Base-by-base conservation (phyloP, 2,113 vertebrate genomes). In the Heterotilapia buettikoferi region DNA sequence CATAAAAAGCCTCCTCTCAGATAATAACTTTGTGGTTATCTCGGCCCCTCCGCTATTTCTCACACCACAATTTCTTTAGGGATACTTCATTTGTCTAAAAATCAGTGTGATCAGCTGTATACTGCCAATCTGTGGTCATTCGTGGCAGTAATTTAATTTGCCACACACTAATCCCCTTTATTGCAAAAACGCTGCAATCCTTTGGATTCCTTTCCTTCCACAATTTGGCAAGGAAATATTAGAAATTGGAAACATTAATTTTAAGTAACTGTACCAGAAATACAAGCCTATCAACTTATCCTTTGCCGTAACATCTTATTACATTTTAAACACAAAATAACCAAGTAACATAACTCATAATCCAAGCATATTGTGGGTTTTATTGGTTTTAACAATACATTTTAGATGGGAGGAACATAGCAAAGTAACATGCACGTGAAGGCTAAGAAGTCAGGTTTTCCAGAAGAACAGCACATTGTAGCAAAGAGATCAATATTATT, bases 1-100 rank as follows among this genome's bases (percentile, higher is more conserved):
- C 92, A 95, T 96, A 96, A 96, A 96, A 96, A 91, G 45, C 85
- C 79, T 91, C 57, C 66, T 66, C 88, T 92, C 80, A 73, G 76
- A 68, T 78, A 86, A 86, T 88, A 91, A 14, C 73, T 80, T 83
- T 36, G 80, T n/a, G 45, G 29, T 88, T 89, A 56, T 43, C 18
- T 79, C 45, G 1, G 5, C 45, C 26, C 4, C 45, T 33, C 73
- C 0, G 1, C 52, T 86, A 86, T 90, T 92, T 85, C 80, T 90
- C 89, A 88, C 43, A 87, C 31, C 66, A 63, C 76, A 63, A 84
- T 88, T 68, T 61, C 50, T 47, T 52, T 52, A 56, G 6, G n/a
- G 53, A 56, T 54, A 26, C 57, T 85, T 87, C 38, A 94, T 88
- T 68, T 85, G 26, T 80, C n/a, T 31, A 76, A 4, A 63, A 88